phyloP scores from a whole-genome alignment of 2,797 vertebrate species.

The Anniella stebbinsi region DNA sequence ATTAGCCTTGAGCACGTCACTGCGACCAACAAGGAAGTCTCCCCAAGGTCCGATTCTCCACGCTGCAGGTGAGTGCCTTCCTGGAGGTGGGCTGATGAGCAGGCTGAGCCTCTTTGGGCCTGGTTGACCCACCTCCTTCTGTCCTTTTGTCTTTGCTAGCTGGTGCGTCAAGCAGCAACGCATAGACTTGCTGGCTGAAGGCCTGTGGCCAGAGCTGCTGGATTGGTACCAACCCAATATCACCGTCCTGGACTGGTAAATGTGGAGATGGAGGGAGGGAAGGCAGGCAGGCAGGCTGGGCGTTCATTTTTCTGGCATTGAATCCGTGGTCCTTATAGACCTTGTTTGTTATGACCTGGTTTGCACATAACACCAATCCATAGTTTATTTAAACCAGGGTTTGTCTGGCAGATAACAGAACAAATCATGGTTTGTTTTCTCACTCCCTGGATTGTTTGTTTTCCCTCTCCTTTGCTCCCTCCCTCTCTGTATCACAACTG shows the following conservation, averaged over 20 bases:
- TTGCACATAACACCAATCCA: no score
- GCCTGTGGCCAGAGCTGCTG: conserved; percentile 87
- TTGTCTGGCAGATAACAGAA: no score
- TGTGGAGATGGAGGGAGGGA: not conserved
- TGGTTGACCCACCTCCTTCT: accelerated
- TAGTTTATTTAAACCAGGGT: no score
- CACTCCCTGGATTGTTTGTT: no score
- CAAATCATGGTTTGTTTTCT: no score
- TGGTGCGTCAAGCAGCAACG: conserved; percentile 88
- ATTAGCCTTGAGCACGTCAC: not conserved
- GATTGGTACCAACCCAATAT: conserved; percentile 86
- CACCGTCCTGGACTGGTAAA: conserved; percentile 84
- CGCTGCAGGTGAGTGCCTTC: conserved; percentile 50
- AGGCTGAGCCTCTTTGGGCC: not conserved
- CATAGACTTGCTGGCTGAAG: conserved; percentile 85
- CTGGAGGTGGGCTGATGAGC: accelerated
- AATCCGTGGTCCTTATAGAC: not conserved
- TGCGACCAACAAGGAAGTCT: accelerated
- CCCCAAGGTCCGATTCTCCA: accelerated
- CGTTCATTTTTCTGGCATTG: not conserved
- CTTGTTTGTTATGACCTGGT: no score
- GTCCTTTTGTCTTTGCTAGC: conserved; percentile 69
- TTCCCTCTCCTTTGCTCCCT: no score
- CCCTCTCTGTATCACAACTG: no score
- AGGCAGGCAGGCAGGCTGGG: not conserved